Evolutionary conservation across 2,113 vertebrate genomes (phyloP), one percentile per base, ranked within the genome.

Genomic region (Chitala chitala): DNA sequence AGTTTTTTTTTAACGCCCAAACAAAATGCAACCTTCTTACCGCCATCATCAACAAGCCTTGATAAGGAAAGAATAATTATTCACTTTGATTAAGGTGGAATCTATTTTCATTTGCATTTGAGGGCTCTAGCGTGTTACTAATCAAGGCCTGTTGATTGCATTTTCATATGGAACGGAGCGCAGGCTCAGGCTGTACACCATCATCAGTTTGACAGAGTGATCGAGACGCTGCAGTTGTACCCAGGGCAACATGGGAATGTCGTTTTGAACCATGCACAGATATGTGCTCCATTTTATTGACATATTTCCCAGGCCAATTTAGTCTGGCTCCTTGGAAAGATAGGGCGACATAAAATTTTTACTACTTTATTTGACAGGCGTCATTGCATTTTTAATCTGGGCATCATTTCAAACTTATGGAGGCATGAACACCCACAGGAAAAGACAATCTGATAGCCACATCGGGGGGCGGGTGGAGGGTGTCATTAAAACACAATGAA

Each of bases 71-170:
- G 44, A 65, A 80, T 82, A 78, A 82, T 81, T 79, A 79, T 82
- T 81, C 68, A 75, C 69, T 82, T 76, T 81, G 78, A 86, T 82
- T 80, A 75, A 76, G 56, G 42, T 46, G 36, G 66, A 78, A 78
- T 80, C 72, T 24, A 65, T 72, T 24, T 31, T 12, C 54, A 79
- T 82, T 84, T 84, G 75, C 75, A 81, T 83, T 81, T 79, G 75
- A 80, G 24, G 74, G 17, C 42, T 56, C 3, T 68, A 56, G 26
- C 74, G 48, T 72, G 75, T 54, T 9, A 44, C 69, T 79, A 72
- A 80, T 71, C 70, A 81, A 51, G 54, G 40, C 63, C 58, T 59
- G 70, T n/a, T 7, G 22, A 79, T 70, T 77, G 46, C 61, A 76
- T 80, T 84, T 76, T 82, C 72, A 82, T 75, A 53, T 71, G 71